Evolutionary conservation across 2,113 vertebrate genomes (phyloP), one percentile per base, ranked within the genome.

Genomic region (Microcebus tavaratra): DNA sequence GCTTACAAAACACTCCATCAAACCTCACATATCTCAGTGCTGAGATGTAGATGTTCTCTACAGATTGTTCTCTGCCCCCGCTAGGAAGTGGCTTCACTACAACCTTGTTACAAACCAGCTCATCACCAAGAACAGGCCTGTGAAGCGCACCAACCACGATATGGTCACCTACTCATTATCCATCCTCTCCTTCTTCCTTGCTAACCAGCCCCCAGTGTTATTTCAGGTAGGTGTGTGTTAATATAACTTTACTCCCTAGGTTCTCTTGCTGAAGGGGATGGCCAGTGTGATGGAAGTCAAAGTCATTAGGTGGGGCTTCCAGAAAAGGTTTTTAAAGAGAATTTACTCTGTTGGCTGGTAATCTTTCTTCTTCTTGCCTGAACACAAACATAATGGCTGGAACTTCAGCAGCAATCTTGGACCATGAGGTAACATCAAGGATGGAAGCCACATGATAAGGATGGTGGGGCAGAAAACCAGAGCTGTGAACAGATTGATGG

Each of bases 291-390:
- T 45, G 27, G 63, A 85, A 57, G 17, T 2, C 31, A 61, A 48
- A 55, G 50, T n/a, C n/a, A 48, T 63, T 76, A 68, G 50, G 42
- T 29, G 55, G 50, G 36, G 63, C 42, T 93, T 93, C 12, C 5
- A 95, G 67, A 86, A 86, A 85, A 91, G 8, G 27, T 68, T 84
- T 86, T 88, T 65, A 81, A 85, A 45, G 50, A 31, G 17, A 31
- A 79, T 88, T 92, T 87, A 57, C 72, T 83, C 50, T 50, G 61
- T 21, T 15, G 65, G 8, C 25, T 53, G 36, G 48, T 83, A 68
- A 73, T 7, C 27, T 72, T 94, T 87, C 76, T 13, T 90, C 57
- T 91, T 93, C 75, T 50, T 89, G 25, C 70, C 80, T 68, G 65
- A 91, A 68, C 42, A 82, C 55, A 50, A 42, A 42, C 4, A 18